Evolutionary conservation across 2,797 vertebrate genomes (phyloP), one percentile per base, ranked within the genome.

Genomic region (Micromesistius poutassou): DNA sequence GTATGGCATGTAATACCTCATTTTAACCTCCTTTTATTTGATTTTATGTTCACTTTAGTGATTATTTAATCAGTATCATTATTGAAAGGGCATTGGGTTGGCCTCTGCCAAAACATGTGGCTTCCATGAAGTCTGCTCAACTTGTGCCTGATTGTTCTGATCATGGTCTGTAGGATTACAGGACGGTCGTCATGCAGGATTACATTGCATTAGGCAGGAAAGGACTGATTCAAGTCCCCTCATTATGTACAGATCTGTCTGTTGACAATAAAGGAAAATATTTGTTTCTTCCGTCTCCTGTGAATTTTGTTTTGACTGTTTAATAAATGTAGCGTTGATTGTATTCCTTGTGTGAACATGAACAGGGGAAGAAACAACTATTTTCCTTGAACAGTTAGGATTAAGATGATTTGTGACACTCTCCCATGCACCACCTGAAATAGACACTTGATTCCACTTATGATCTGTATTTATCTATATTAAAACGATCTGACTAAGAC

Each of bases 261-360:
- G 70, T 71, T 86, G 87, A 87, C 75, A 98, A 98, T 98, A 98
- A 98, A 98, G 95, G 95, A 95, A 96, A 96, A 96, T 96, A 96
- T 94, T 96, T 96, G 95, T 96, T 97, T 96, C 95, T 94, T 93
- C 93, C 84, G 95, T 93, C 86, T 94, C 91, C 79, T 91, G 89
- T 93, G 90, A 82, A 88, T 94, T 94, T 93, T 91, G 83, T 88
- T 90, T 76, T 79, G 5, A 78, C 75, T 74, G 40, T 55, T 16
- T 7, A 74, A 22, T 82, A 82, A 36, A 70, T 38, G 75, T 78
- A 77, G 79, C 74, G 19, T 38, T 78, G 77, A 19, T 28, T 77
- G 8, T 80, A 71, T 75, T 31, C 72, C 68, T 80, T 31, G 79
- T 81, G 70, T 28, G 3, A 72, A 79, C 62, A 28, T 31, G 30